These are phyloP conservation scores for Theristicus caerulescens DNA, from an alignment of 2,113 vertebrate species.

Conservation along the genomic window DNA sequence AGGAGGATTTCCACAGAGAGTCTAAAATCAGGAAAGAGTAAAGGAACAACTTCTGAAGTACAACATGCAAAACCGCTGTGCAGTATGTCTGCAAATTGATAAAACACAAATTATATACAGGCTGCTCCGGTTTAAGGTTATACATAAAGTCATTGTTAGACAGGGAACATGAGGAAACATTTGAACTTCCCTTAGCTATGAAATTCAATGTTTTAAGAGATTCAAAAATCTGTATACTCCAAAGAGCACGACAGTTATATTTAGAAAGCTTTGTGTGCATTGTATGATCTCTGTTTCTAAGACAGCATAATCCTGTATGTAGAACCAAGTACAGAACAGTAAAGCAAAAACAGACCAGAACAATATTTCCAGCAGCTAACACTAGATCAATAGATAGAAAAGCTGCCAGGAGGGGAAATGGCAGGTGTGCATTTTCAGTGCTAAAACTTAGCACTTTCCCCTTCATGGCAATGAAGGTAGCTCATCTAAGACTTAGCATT, in stretches of 20 bases:
- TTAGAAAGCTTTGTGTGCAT: not conserved
- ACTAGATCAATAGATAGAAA: not conserved
- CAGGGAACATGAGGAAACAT: not conserved
- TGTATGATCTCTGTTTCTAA: not conserved
- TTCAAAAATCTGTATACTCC: not conserved
- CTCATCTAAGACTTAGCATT: not conserved
- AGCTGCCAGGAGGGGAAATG: not conserved
- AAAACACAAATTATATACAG: not conserved
- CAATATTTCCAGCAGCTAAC: not conserved
- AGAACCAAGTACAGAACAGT: not conserved
- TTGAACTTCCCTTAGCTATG: not conserved
- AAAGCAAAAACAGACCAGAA: not conserved
- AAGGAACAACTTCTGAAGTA: not conserved
- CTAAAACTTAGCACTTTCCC: not conserved
- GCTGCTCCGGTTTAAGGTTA: not conserved
- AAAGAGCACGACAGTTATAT: not conserved
- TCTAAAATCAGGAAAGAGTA: not conserved
- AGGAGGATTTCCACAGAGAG: not conserved
- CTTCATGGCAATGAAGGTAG: not conserved
- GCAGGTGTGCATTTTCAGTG: not conserved
- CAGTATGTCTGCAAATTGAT: not conserved
- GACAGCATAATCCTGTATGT: not conserved
- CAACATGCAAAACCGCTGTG: not conserved
- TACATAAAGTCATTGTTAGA: not conserved
- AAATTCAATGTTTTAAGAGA: not conserved